Evolutionary conservation across 2,113 vertebrate genomes (phyloP), one percentile per base, ranked within the genome.

Genomic region (Tichodroma muraria): DNA sequence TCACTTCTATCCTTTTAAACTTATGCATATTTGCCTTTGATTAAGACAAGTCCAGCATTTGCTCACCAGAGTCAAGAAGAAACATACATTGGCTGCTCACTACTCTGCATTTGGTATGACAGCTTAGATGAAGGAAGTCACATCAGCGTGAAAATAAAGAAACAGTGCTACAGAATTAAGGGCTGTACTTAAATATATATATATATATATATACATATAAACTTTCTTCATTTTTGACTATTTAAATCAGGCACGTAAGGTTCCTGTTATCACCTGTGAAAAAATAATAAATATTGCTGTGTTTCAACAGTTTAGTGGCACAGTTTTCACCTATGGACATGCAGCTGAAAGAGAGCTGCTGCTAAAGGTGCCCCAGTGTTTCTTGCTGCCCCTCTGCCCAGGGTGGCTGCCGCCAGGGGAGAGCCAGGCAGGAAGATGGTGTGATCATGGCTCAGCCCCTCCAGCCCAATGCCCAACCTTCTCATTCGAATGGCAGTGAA

Each of bases 281-380:
- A 59, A 80, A 76, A 76, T 17, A 59, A 28, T 45, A 25, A 56
- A 85, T 53, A 35, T 10, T 66, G 30, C 50, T 38, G 50, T 3
- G 25, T 88, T 75, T 66, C 49, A 49, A 0, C 11, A 50, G 35
- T 22, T 53, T 7, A n/a, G 40, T 2, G 40, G 30, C 57, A 56
- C 17, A 72, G 28, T 37, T 80, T 71, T 71, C 42, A 44, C 27
- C 57, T 37, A 0, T 3, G 35, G 35, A 21, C 61, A 0, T 24
- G 2, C 24, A 72, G 87, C 47, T 70, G 47, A 61, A 69, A 73
- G 30, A 14, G 21, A 66, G 76, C 20, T 83, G 47, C 65, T 33
- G 14, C 63, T 70, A 23, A 49, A 49, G 56, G 38, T 31, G 23
- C 13, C 44, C 44, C 0, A 0, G 5, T 7, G 24, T 25, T 60